Conservation (phyloP, 1,140 invertebrate genomes). For the Lucilia cuprina region DNA sequence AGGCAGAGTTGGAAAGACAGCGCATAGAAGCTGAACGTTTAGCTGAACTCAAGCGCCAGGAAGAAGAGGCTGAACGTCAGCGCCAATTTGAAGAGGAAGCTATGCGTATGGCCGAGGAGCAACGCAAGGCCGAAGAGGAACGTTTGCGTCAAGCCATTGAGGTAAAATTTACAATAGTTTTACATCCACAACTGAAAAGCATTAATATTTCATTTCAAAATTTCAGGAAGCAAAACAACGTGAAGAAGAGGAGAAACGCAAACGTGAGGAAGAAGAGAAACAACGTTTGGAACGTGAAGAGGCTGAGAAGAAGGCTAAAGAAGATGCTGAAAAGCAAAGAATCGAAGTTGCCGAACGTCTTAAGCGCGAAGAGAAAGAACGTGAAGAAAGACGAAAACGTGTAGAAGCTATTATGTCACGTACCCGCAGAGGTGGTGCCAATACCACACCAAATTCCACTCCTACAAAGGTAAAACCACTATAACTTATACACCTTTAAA, state of each 20-base stretch:
- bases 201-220: neutral
- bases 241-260: slow-evolving; percentile 71
- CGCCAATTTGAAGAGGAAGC: slow-evolving; percentile 79
- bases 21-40: slow-evolving; percentile 77
- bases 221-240: slow-evolving; percentile 68
- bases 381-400: slow-evolving; percentile 76
- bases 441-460: slow-evolving; percentile 64
- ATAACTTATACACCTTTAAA: neutral
- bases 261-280: slow-evolving; percentile 72
- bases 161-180: slow-evolving; percentile 50
- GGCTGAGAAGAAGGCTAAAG: slow-evolving; percentile 75
- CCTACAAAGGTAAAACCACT: slow-evolving; percentile 56
- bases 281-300: slow-evolving; percentile 79
- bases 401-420: slow-evolving; percentile 86
- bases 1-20: slow-evolving; percentile 82
- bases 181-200: neutral
- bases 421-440: slow-evolving; percentile 69
- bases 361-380: slow-evolving; percentile 81
- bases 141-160: slow-evolving; percentile 76
- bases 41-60: slow-evolving; percentile 75
- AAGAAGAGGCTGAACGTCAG: slow-evolving; percentile 86
- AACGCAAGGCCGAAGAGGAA: slow-evolving; percentile 76
- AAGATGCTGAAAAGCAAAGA: slow-evolving; percentile 80
- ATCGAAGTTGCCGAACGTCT: slow-evolving; percentile 77
- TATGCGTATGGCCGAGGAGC: slow-evolving; percentile 73